phyloP scores from a whole-genome alignment of 2,113 vertebrate species.

The Pseudorectes ferrugineus region DNA sequence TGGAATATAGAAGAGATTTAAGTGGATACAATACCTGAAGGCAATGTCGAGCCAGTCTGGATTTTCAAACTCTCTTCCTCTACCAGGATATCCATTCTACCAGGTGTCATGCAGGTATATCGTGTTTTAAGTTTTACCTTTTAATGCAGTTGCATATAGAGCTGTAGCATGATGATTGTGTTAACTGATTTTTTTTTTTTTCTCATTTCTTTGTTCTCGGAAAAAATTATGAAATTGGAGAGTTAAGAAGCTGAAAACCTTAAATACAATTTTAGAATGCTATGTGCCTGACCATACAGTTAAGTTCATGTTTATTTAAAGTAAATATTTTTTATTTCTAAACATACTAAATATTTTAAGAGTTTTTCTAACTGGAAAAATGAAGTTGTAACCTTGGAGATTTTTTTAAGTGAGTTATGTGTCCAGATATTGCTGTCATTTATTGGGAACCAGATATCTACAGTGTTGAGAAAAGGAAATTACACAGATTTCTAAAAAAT shows the following conservation, averaged over 20 bases:
- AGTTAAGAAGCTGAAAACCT: background rate
- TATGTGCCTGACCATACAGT: background rate
- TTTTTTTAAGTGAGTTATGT: background rate
- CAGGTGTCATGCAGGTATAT: conserved; percentile 84
- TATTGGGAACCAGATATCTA: background rate
- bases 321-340: background rate
- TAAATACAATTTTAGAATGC: background rate
- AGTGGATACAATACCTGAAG: conserved; percentile 30
- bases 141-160: background rate
- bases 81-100: conserved; percentile 76
- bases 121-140: conserved; percentile 32
- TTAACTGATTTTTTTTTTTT: background rate
- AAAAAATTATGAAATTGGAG: background rate
- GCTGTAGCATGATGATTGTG: background rate
- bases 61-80: conserved; percentile 75
- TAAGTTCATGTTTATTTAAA: background rate
- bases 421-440: background rate
- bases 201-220: background rate
- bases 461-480: background rate
- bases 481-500: background rate
- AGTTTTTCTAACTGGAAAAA: background rate
- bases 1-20: background rate
- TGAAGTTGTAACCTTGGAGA: background rate
- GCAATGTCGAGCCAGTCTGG: conserved; percentile 80
- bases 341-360: background rate